Conservation (phyloP, 1,140 invertebrate species). For the Drosophila azteca region DNA sequence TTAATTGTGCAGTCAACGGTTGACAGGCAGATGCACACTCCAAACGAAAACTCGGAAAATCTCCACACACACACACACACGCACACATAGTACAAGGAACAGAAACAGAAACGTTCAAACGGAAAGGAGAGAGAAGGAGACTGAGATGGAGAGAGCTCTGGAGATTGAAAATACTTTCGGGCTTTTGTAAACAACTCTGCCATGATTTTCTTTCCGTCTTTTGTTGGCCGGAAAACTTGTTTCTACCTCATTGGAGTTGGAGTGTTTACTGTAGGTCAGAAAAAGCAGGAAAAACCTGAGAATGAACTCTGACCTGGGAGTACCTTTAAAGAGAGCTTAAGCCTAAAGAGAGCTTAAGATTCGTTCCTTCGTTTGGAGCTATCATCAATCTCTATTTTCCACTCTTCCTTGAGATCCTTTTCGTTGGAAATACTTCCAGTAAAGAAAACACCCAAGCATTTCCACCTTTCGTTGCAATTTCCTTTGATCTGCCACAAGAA, state of each 20-base stretch:
- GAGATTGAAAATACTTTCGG: constrained; percentile 39
- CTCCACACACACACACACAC: background rate
- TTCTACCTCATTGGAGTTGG: constrained; percentile 34
- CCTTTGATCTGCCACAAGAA: too few species aligned
- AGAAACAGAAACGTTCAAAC: constrained; percentile 13
- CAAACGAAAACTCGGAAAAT: constrained; percentile 25
- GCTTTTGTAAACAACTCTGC: constrained; percentile 42
- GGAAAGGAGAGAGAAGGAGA: constrained; percentile 15
- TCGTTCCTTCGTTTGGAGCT: too few species aligned
- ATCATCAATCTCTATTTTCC: too few species aligned
- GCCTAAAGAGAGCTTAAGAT: too few species aligned
- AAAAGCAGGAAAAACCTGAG: background rate
- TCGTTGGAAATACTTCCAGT: too few species aligned
- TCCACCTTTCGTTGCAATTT: too few species aligned
- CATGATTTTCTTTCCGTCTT: constrained; percentile 10
- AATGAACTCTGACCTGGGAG: too few species aligned
- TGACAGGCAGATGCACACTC: constrained; percentile 38
- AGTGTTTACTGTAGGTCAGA: constrained; percentile 10
- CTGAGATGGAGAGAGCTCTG: background rate
- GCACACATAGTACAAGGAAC: too few species aligned
- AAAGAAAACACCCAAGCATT: too few species aligned
- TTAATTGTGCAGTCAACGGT: constrained; percentile 57
- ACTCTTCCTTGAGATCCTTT: too few species aligned
- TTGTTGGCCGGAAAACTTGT: constrained; percentile 21
- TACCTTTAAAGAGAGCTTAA: too few species aligned